Percentiles rank a stretch among this genome's conserved stretches.
Evolutionary conservation across 2,797 vertebrate genomes (phyloP).

Genomic region (Chelidonichthys spinosus): DNA sequence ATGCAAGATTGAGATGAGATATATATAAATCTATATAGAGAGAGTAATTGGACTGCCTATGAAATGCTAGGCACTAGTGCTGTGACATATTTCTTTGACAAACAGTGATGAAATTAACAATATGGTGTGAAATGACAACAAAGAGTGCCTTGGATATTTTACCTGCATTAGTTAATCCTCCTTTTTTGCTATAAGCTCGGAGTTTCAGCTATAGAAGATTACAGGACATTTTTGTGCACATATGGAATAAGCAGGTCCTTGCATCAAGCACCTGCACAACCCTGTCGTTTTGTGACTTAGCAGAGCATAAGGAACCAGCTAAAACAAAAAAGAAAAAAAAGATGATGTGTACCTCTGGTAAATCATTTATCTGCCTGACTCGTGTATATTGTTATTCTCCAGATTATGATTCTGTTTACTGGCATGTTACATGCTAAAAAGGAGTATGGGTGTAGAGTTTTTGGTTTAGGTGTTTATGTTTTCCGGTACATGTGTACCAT

Average conservation of each 20-base stretch:
- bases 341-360: constrained; percentile 83
- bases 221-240: constrained; percentile 86
- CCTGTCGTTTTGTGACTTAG: constrained; percentile 82
- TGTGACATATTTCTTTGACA: constrained; percentile 87
- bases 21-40: constrained; percentile 70
- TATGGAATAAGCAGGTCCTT: constrained; percentile 87
- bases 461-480: constrained; percentile 71
- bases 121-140: constrained; percentile 88
- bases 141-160: constrained; percentile 97
- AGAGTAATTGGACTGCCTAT: constrained; percentile 82
- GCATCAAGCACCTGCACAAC: constrained; percentile 86
- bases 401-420: constrained; percentile 81
- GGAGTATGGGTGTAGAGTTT: constrained; percentile 63
- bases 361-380: constrained; percentile 89
- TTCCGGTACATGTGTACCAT: constrained; percentile 72
- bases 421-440: constrained; percentile 83
- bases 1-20: constrained; percentile 77
- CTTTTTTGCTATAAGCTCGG: constrained; percentile 90
- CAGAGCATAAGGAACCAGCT: constrained; percentile 83
- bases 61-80: constrained; percentile 80
- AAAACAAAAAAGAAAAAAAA: constrained; percentile 69
- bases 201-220: constrained; percentile 86
- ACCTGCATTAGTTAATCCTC: constrained; percentile 90
- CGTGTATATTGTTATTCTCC: constrained; percentile 76
- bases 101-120: constrained; percentile 85